These are phyloP conservation scores for Epinephelus moara DNA, from an alignment of 2,113 vertebrate genomes.

Conservation along the genomic window DNA sequence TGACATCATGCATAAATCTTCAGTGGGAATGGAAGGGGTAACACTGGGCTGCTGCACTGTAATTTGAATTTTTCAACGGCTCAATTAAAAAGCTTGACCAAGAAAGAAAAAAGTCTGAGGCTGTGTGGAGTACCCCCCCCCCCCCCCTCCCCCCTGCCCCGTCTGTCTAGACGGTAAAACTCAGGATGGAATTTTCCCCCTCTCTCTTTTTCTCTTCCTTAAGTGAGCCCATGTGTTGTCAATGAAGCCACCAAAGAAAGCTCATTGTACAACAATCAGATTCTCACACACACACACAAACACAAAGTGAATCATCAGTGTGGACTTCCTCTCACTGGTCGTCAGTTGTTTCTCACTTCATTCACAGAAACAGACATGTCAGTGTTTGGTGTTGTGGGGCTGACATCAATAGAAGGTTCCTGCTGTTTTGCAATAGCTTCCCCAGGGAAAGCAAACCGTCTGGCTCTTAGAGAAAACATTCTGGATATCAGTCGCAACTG, in stretches of 20 bases:
- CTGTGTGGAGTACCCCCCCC: conserved; percentile 56
- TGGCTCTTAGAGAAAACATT: conserved; percentile 61
- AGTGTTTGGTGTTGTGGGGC: conserved; percentile 69
- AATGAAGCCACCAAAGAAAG: conserved; percentile 84
- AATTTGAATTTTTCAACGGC: conserved; percentile 80
- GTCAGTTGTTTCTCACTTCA: conserved; percentile 79
- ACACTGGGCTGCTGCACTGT: conserved; percentile 67
- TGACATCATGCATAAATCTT: conserved; percentile 75
- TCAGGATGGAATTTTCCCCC: conserved; percentile 80
- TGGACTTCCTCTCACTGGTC: conserved; percentile 78
- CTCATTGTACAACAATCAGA: conserved; percentile 77
- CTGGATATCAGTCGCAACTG: conserved; percentile 71
- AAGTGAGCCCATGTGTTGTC: conserved; percentile 86
- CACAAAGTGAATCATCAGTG: conserved; percentile 81
- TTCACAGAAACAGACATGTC: conserved; percentile 82
- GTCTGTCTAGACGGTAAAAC: conserved; percentile 86
- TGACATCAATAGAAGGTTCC: conserved; percentile 72
- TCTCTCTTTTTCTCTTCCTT: conserved; percentile 60
- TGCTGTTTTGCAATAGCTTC: conserved; percentile 65
- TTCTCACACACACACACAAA: neutral
- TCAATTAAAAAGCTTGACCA: conserved; percentile 81
- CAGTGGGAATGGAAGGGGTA: conserved; percentile 59
- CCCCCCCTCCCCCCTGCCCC: conserved; percentile 49
- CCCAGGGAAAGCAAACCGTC: conserved; percentile 69
- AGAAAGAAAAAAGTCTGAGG: conserved; percentile 46